Conservation (phyloP, 2,113 vertebrate genomes). For the Podarcis muralis region DNA sequence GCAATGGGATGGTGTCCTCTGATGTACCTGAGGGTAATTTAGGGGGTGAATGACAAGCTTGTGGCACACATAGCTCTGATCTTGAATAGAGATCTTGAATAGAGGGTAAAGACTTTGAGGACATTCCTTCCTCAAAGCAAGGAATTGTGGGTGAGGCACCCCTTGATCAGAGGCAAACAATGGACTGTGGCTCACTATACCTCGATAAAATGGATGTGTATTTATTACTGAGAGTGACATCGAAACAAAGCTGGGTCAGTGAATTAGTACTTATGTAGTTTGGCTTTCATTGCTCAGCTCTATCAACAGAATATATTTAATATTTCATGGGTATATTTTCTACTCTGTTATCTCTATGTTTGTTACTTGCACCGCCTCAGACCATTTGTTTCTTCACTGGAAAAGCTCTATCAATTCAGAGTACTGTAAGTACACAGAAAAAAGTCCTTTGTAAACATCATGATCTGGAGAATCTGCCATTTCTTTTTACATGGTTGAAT, state of each 20-base stretch:
- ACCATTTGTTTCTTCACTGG: constrained; percentile 25
- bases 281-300: background rate
- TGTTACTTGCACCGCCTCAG: constrained; percentile 20
- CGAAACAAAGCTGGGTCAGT: background rate
- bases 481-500: constrained; percentile 53
- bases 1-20: too few relatives aligned
- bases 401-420: constrained; percentile 37
- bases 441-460: constrained; percentile 37
- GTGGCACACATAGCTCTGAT: too few relatives aligned
- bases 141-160: background rate
- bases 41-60: too few relatives aligned
- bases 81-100: too few relatives aligned
- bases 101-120: too few relatives aligned
- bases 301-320: constrained; percentile 10
- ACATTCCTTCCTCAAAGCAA: background rate
- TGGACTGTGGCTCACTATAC: background rate
- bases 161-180: background rate
- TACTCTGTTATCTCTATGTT: background rate
- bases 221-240: background rate
- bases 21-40: too few relatives aligned
- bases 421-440: constrained; percentile 2
- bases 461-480: constrained; percentile 35
- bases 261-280: constrained; percentile 28
- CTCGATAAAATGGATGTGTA: background rate
- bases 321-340: background rate